Evolutionary conservation across 2,888 invertebrate genomes (phyloP), one percentile per base, ranked within the genome.

Genomic region (Drosophila engyochracea): DNA sequence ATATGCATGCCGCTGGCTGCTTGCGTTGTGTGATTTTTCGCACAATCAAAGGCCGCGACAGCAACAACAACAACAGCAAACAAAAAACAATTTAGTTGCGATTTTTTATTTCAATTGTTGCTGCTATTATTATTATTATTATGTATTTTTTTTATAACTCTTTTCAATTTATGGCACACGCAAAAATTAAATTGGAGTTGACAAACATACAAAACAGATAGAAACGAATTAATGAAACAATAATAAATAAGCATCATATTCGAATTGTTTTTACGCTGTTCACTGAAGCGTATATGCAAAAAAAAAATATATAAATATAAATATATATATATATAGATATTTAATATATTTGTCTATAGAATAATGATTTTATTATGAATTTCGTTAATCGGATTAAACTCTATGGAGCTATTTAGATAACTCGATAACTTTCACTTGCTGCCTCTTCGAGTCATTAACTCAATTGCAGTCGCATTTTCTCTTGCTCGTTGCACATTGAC

Each of bases 1-100:
- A 82, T 85, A 85, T 85, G 83, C 88, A 79, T 59, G 85, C 85
- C 88, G 74, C 49, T 76, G 79, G 85, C 82, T 71, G 63, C 68
- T 70, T 70, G 80, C 74, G 78, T 76, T 86, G 86, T 89, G 86
- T 89, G 89, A 86, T 82, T 86, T 89, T 86, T 86, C 89, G 86
- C 86, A 85, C 85, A 89, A 88, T 88, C 89, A 85, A 79, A 79
- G 76, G 71, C 66, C 57, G 47, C 83, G 82, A 63, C 68, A 61
- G 57, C 69, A 62, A 52, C 66, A 74, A 49, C 70, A 69, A 57
- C 16, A 67, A 44, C 28, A n/a, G 14, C 7, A 19, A n/a, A 41
- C 25, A 41, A 22, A 60, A 61, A 76, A 78, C 65, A 76, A 79
- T 83, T 81, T 85, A 72, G 67, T 66, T 54, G 68, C 44, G 51